Conservation (phyloP, 1,140 invertebrate genomes). For the Arion vulgaris region DNA sequence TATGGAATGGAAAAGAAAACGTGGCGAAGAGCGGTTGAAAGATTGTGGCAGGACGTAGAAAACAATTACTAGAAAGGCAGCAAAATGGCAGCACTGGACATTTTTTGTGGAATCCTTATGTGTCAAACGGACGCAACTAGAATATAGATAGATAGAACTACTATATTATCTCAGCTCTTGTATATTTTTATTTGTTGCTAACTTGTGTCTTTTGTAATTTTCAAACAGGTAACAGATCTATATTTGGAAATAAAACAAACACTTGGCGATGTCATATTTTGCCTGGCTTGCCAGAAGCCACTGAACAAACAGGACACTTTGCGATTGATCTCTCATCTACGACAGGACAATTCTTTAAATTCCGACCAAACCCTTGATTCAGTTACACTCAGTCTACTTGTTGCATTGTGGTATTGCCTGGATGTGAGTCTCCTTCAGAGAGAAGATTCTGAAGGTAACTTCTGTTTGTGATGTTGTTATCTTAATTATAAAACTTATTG, state of each 20-base stretch:
- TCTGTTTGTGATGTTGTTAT: background rate
- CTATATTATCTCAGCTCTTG: too few species aligned
- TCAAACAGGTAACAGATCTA: slow-evolving; percentile 85
- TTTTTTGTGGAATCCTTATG: too few species aligned
- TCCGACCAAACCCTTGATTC: slow-evolving; percentile 79
- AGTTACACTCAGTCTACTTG: slow-evolving; percentile 83
- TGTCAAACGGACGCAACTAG: too few species aligned
- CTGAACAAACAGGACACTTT: slow-evolving; percentile 77
- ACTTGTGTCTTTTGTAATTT: too few species aligned
- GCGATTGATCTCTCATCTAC: slow-evolving; percentile 73
- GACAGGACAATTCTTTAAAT: slow-evolving; percentile 57
- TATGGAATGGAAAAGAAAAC: too few species aligned
- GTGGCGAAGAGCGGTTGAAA: too few species aligned
- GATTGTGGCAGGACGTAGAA: too few species aligned
- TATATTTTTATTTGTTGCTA: too few species aligned
- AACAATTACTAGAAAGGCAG: too few species aligned
- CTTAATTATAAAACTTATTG: too few species aligned
- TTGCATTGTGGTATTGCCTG: slow-evolving; percentile 87
- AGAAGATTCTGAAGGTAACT: slow-evolving; percentile 71
- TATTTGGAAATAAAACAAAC: slow-evolving; percentile 84
- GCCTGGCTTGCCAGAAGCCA: slow-evolving; percentile 88
- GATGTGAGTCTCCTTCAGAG: slow-evolving; percentile 84
- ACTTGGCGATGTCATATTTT: slow-evolving; percentile 88
- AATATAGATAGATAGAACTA: too few species aligned
- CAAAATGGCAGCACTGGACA: too few species aligned